These are phyloP conservation scores for Cantharis rustica DNA, from an alignment of 2,888 invertebrate species.

Conservation along the genomic window DNA sequence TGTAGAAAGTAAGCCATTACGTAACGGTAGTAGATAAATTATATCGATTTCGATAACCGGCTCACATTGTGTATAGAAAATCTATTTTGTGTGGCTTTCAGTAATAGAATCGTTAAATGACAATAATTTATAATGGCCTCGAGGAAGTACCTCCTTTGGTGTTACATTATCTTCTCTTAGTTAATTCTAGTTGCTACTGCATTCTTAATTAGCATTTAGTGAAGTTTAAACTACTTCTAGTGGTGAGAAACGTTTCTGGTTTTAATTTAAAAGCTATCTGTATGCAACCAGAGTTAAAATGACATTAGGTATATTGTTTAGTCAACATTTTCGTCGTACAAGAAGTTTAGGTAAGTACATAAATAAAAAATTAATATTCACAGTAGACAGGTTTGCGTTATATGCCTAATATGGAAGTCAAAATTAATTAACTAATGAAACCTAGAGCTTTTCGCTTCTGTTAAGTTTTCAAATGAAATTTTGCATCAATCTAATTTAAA, in stretches of 20 bases:
- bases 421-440: background rate
- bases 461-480: background rate
- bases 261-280: background rate
- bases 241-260: background rate
- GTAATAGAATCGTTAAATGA: background rate
- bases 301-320: background rate
- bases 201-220: background rate
- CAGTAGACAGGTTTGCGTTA: background rate
- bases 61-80: background rate
- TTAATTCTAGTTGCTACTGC: background rate
- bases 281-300: background rate
- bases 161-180: background rate
- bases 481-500: background rate
- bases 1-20: too few species aligned
- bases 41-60: background rate
- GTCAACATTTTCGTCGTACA: background rate
- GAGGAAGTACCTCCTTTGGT: background rate
- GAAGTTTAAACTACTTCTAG: background rate
- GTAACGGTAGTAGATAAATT: background rate
- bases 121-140: background rate
- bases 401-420: background rate
- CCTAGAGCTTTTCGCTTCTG: background rate
- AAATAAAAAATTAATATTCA: background rate
- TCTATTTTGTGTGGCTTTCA: background rate
- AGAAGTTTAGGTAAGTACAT: background rate